These are phyloP conservation scores for Musca vetustissima DNA, from an alignment of 1,140 invertebrate species.

Conservation along the genomic window DNA sequence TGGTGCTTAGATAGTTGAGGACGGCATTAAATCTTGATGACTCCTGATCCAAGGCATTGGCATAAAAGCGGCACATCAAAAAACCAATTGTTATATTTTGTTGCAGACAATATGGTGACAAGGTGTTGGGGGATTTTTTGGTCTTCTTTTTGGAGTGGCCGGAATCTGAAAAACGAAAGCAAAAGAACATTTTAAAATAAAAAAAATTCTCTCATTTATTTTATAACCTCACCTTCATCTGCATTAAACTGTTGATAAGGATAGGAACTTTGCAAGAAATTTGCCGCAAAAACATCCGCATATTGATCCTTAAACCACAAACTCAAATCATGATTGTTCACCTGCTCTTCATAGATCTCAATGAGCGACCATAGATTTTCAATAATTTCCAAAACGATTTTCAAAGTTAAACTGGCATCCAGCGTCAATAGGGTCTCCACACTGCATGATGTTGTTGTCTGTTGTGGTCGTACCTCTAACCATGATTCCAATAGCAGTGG, in stretches of 20 bases:
- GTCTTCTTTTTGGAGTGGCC: slow-evolving; percentile 42
- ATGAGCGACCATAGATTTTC: slow-evolving; percentile 60
- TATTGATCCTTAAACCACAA: slow-evolving; percentile 60
- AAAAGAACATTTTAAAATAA: too few species aligned
- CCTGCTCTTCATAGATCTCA: slow-evolving; percentile 53
- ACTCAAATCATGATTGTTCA: slow-evolving; percentile 47
- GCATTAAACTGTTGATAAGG: slow-evolving; percentile 55
- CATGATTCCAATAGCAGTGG: slow-evolving; percentile 74
- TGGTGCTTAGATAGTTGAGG: slow-evolving; percentile 22
- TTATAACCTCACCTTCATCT: neutral
- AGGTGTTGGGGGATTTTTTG: slow-evolving; percentile 28
- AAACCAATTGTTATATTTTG: slow-evolving; percentile 46
- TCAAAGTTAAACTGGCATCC: slow-evolving; percentile 62
- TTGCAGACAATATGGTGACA: slow-evolving; percentile 34
- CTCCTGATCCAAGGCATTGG: slow-evolving; percentile 27
- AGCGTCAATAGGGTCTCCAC: slow-evolving; percentile 56
- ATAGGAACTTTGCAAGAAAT: slow-evolving; percentile 58
- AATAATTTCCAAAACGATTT: slow-evolving; percentile 61
- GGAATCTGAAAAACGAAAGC: too few species aligned
- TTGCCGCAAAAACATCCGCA: slow-evolving; percentile 56
- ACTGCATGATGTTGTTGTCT: slow-evolving; percentile 36
- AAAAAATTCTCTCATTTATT: slow-evolving; percentile 46
- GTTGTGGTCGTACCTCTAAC: slow-evolving; percentile 66
- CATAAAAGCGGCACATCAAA: slow-evolving; percentile 39
- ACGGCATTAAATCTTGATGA: slow-evolving; percentile 4